Conservation (phyloP, 2,888 invertebrate genomes). For the Encarsia formosa region DNA sequence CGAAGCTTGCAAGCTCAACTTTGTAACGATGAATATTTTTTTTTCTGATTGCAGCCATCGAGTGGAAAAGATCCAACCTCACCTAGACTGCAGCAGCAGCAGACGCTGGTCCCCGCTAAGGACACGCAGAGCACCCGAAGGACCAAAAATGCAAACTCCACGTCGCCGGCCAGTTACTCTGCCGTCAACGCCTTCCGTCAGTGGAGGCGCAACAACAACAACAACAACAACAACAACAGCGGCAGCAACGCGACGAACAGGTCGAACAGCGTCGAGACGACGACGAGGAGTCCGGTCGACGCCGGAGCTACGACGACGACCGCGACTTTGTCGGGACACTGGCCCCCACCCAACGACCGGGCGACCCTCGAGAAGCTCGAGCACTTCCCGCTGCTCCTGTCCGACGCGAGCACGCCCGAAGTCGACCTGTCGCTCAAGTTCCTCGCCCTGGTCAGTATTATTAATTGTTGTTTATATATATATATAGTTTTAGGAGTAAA, state of each 20-base stretch:
- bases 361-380: constrained; percentile 36
- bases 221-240: no score
- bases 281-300: not conserved
- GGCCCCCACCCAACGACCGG: constrained; percentile 12
- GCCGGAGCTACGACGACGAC: not conserved
- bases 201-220: constrained; percentile 37
- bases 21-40: no score
- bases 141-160: no score
- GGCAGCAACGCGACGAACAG: constrained; percentile 35
- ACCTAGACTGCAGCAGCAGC: constrained; percentile 1
- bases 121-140: constrained; percentile 35
- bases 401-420: constrained; percentile 43
- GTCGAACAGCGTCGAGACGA: constrained; percentile 30
- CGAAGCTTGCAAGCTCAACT: no score
- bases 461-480: no score
- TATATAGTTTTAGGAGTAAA: no score
- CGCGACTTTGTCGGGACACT: not conserved
- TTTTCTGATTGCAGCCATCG: constrained; percentile 37
- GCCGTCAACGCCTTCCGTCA: constrained; percentile 40
- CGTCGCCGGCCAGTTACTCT: no score
- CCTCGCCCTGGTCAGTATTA: constrained; percentile 48
- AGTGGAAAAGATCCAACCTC: constrained; percentile 33
- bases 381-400: constrained; percentile 42
- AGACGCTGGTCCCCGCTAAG: constrained; percentile 19
- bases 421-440: constrained; percentile 46